Conservation (phyloP, 1,140 invertebrate species). For the Drosophila subpulchrella region DNA sequence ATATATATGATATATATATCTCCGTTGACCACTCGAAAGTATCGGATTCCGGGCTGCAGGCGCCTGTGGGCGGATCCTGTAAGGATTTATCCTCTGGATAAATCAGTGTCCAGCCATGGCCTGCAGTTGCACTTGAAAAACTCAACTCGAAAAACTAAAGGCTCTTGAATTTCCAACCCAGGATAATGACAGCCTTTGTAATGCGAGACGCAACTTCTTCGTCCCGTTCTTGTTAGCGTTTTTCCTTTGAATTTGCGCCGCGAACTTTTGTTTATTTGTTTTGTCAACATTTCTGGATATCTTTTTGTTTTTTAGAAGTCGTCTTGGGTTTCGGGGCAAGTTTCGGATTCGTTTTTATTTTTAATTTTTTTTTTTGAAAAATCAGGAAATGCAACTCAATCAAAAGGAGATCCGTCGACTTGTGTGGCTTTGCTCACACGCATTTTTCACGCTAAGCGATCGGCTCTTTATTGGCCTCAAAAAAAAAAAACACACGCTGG, state of each 20-base stretch:
- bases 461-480: slow-evolving; percentile 65
- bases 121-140: slow-evolving; percentile 41
- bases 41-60: slow-evolving; percentile 16
- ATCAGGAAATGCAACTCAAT: slow-evolving; percentile 74
- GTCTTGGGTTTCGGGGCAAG: slow-evolving; percentile 68
- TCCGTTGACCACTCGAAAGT: slow-evolving; percentile 32
- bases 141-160: slow-evolving; percentile 4
- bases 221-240: slow-evolving; percentile 34
- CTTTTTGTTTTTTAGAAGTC: slow-evolving; percentile 54
- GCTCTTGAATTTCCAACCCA: slow-evolving; percentile 15
- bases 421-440: slow-evolving; percentile 80
- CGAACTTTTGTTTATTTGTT: slow-evolving; percentile 77
- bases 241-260: slow-evolving; percentile 61
- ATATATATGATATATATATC: too few species aligned
- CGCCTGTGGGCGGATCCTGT: slow-evolving; percentile 27
- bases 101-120: slow-evolving; percentile 43
- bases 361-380: slow-evolving; percentile 7
- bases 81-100: slow-evolving; percentile 57
- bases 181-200: slow-evolving; percentile 73
- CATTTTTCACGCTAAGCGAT: slow-evolving; percentile 75
- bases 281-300: slow-evolving; percentile 69
- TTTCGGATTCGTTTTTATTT: slow-evolving; percentile 46
- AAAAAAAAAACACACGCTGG: slow-evolving; percentile 57
- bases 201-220: slow-evolving; percentile 66
- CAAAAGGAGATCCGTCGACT: slow-evolving; percentile 62